These are phyloP conservation scores for Channallabes apus DNA, from an alignment of 2,797 vertebrate species.

Conservation along the genomic window DNA sequence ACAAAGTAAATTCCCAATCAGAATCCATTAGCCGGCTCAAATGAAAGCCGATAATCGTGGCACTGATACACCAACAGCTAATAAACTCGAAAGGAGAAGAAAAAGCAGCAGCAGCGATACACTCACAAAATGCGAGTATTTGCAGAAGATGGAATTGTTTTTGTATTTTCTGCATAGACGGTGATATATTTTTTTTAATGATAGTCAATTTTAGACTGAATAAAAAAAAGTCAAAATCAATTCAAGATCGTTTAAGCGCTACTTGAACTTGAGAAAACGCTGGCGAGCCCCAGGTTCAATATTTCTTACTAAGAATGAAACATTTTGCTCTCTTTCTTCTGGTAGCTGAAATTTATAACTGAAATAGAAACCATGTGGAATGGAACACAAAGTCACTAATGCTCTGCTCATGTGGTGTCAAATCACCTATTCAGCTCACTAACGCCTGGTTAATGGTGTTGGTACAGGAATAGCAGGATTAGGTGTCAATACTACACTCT, in stretches of 20 bases:
- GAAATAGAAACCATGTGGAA: background rate
- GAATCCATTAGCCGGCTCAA: background rate
- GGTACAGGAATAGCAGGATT: background rate
- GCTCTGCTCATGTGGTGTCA: background rate
- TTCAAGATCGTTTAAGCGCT: too few relatives aligned
- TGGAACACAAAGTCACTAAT: background rate
- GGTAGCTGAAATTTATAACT: background rate
- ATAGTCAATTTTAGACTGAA: too few relatives aligned
- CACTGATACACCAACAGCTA: too few relatives aligned
- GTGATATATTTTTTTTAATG: too few relatives aligned
- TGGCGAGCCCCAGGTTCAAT: background rate
- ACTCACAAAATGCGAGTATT: too few relatives aligned
- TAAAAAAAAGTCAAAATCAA: too few relatives aligned
- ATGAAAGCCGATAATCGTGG: background rate
- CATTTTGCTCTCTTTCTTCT: background rate
- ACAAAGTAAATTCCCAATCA: background rate
- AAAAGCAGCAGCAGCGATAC: too few relatives aligned
- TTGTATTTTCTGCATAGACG: too few relatives aligned
- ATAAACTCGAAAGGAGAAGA: too few relatives aligned
- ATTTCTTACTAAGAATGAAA: background rate
- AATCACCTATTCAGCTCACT: background rate
- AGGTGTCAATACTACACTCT: background rate
- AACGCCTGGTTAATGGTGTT: background rate
- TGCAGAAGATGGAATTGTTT: too few relatives aligned
- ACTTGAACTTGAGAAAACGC: background rate